Conservation (phyloP, 2,888 invertebrate genomes). For the Drosophila leonis region DNA sequence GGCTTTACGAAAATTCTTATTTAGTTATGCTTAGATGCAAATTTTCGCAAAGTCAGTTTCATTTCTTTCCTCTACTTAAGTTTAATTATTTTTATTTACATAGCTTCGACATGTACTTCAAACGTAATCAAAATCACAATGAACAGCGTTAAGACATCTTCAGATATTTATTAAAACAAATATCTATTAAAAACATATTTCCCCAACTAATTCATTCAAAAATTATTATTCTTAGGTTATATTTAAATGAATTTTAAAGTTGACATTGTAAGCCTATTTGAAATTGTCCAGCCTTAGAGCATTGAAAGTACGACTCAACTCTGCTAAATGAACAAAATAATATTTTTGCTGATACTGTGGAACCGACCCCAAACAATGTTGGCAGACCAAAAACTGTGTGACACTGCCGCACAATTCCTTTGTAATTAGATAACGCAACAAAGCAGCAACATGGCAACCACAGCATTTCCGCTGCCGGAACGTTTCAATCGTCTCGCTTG, state of each 20-base stretch:
- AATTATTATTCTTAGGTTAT: no score
- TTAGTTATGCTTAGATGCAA: no score
- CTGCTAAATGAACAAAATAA: conserved; percentile 28
- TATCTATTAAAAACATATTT: no score
- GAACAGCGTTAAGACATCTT: no score
- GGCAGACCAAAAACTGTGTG: conserved; percentile 62
- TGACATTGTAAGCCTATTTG: background rate
- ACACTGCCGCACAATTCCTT: conserved; percentile 76
- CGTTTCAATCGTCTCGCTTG: conserved; percentile 21
- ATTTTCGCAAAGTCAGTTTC: no score
- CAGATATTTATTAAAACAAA: no score
- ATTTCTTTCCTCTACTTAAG: no score
- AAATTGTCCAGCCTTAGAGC: background rate
- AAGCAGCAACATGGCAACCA: conserved; percentile 71
- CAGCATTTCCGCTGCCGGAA: conserved; percentile 65
- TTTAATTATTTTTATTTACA: no score
- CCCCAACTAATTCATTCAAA: no score
- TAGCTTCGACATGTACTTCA: no score
- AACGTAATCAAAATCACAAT: no score
- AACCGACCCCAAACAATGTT: conserved; percentile 50
- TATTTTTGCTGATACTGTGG: conserved; percentile 56
- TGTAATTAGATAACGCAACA: conserved; percentile 81
- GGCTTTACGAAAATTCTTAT: no score
- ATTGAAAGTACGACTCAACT: background rate
- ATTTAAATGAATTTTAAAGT: background rate